These are phyloP conservation scores for Stenoptilia bipunctidactyla DNA, from an alignment of 2,888 invertebrate species.

Conservation along the genomic window DNA sequence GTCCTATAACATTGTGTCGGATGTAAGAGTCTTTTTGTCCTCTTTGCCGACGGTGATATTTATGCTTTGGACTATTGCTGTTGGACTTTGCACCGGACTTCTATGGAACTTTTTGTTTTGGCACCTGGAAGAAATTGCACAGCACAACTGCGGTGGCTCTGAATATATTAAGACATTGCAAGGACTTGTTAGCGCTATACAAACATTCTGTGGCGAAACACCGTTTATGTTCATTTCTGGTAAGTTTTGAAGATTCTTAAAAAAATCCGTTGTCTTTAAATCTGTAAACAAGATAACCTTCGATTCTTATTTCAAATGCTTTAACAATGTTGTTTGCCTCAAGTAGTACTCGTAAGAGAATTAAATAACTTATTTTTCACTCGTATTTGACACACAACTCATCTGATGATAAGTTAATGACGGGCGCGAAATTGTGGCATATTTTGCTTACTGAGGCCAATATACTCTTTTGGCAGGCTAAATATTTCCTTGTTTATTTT, in stretches of 20 bases:
- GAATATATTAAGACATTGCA: conserved; percentile 80
- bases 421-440: too few species aligned
- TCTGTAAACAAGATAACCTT: too few species aligned
- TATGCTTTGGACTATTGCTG: conserved; percentile 82
- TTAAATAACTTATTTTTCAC: too few species aligned
- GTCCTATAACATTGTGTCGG: conserved; percentile 76
- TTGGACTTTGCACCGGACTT: conserved; percentile 87
- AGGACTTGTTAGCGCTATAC: conserved; percentile 80
- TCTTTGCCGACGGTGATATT: conserved; percentile 80
- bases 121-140: conserved; percentile 82
- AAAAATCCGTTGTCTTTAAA: background rate
- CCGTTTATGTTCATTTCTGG: conserved; percentile 90
- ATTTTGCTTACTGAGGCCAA: too few species aligned
- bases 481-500: too few species aligned
- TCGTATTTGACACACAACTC: too few species aligned
- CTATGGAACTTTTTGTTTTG: conserved; percentile 92
- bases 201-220: conserved; percentile 87
- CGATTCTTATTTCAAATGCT: too few species aligned
- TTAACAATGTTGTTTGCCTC: too few species aligned
- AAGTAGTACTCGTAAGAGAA: too few species aligned
- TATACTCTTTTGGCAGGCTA: too few species aligned
- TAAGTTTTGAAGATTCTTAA: conserved; percentile 21
- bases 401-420: too few species aligned
- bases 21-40: conserved; percentile 76
- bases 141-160: conserved; percentile 43